These are phyloP conservation scores for Agonum fuliginosum DNA, from an alignment of 2,888 invertebrate genomes.

Conservation along the genomic window DNA sequence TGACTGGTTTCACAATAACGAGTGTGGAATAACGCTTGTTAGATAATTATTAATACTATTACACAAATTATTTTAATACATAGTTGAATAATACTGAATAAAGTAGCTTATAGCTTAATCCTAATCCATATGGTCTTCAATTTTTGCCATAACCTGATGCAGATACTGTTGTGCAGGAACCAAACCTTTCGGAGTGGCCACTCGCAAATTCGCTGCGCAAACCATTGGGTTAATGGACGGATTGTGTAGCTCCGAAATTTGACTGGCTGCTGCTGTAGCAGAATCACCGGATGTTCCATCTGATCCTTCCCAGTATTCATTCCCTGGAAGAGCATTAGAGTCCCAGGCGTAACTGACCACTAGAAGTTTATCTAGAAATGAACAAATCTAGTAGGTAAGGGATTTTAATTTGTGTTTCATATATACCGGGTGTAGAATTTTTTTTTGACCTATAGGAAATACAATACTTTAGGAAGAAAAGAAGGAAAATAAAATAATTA, in stretches of 20 bases:
- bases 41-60: no score
- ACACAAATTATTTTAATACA: no score
- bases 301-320: constrained; percentile 81
- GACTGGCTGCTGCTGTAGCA: constrained; percentile 78
- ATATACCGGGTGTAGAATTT: neutral
- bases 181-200: constrained; percentile 70
- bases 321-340: constrained; percentile 83
- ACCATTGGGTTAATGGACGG: constrained; percentile 75
- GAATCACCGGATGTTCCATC: constrained; percentile 77
- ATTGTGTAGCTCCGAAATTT: constrained; percentile 79
- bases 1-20: no score
- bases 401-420: neutral
- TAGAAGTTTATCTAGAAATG: constrained; percentile 71
- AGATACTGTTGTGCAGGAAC: neutral
- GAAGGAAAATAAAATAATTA: no score
- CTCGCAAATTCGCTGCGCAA: constrained; percentile 74
- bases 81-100: no score
- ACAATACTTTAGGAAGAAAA: no score
- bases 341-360: constrained; percentile 84
- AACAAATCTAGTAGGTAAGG: neutral
- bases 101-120: no score
- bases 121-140: no score
- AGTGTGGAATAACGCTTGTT: no score
- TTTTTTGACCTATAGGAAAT: neutral
- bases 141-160: neutral